These are phyloP conservation scores for Zaprionus lachaisei DNA, from an alignment of 1,140 invertebrate genomes.

Conservation along the genomic window DNA sequence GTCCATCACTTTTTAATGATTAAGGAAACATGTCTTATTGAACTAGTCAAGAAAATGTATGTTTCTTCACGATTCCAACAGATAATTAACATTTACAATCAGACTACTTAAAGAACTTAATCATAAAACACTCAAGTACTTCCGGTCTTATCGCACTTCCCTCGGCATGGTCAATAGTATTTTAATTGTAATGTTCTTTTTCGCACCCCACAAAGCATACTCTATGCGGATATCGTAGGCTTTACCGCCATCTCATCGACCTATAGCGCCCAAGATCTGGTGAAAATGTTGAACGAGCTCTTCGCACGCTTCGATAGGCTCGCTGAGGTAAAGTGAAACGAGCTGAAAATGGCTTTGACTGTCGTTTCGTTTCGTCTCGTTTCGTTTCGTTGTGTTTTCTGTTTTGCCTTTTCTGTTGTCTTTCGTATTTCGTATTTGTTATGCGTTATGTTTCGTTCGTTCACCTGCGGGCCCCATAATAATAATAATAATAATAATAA, in stretches of 20 bases:
- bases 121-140: background rate
- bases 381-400: slow-evolving; percentile 29
- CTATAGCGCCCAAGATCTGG: slow-evolving; percentile 96
- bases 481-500: slow-evolving; percentile 13
- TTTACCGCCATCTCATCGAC: slow-evolving; percentile 98
- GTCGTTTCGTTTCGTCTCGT: slow-evolving; percentile 27
- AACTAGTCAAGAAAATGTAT: too few relatives aligned
- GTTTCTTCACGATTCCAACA: too few relatives aligned
- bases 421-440: slow-evolving; percentile 3
- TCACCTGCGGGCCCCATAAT: slow-evolving; percentile 31
- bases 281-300: slow-evolving; percentile 96
- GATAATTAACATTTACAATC: too few relatives aligned
- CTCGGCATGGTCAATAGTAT: background rate
- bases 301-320: slow-evolving; percentile 97
- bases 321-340: slow-evolving; percentile 89
- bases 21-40: too few relatives aligned
- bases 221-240: slow-evolving; percentile 96
- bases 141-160: background rate
- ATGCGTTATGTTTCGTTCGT: slow-evolving; percentile 45
- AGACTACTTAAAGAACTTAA: background rate
- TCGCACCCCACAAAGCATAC: slow-evolving; percentile 86
- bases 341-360: slow-evolving; percentile 18
- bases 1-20: background rate
- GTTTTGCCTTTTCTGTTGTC: background rate
- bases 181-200: slow-evolving; percentile 45